These are phyloP conservation scores for Sebastes schlegelii DNA, from an alignment of 2,113 vertebrate genomes.

Conservation along the genomic window DNA sequence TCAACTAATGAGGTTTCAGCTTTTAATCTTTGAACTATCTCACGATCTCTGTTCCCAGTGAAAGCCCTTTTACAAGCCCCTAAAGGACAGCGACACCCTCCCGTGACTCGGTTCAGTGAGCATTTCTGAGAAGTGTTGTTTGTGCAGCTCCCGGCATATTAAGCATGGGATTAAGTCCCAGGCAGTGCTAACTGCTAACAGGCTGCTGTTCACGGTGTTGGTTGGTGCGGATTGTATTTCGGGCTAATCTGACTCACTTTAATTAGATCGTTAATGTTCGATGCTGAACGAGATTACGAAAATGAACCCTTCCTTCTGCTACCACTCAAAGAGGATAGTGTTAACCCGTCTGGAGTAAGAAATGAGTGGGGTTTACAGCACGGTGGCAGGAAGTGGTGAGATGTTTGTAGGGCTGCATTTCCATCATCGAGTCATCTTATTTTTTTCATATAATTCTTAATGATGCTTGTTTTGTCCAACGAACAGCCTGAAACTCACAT, in stretches of 20 bases:
- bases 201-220: background rate
- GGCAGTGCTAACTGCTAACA: constrained; percentile 14
- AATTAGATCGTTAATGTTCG: background rate
- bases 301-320: background rate
- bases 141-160: constrained; percentile 37
- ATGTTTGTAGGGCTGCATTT: no score
- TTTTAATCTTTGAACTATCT: constrained; percentile 24
- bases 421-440: no score
- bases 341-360: background rate
- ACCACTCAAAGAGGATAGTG: background rate
- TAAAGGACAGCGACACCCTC: constrained; percentile 18
- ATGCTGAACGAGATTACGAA: background rate
- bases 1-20: constrained; percentile 12
- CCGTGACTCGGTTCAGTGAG: constrained; percentile 35
- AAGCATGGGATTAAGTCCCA: constrained; percentile 45
- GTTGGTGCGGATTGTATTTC: background rate
- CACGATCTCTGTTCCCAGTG: background rate
- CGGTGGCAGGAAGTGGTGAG: no score
- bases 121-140: constrained; percentile 46
- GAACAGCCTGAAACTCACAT: no score
- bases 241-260: background rate
- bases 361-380: no score
- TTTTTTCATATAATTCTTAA: no score
- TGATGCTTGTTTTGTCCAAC: no score
- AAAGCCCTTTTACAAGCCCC: constrained; percentile 14